Conservation (phyloP, 2,113 vertebrate genomes). For the Crocuta crocuta region DNA sequence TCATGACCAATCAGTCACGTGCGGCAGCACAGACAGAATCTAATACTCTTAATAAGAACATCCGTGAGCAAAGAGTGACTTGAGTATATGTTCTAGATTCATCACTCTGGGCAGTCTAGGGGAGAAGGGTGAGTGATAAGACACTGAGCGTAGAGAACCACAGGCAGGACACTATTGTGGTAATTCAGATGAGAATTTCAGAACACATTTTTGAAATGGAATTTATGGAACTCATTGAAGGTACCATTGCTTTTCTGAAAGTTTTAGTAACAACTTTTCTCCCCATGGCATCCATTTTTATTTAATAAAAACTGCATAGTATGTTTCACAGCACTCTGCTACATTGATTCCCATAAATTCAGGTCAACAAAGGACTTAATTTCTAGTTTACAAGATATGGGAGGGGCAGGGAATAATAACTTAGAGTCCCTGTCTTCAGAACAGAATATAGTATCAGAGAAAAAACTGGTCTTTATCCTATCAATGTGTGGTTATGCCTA, state of each 20-base stretch:
- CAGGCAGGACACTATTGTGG: neutral
- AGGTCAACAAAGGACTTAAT: conserved; percentile 4
- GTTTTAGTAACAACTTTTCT: neutral
- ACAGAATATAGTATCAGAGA: neutral
- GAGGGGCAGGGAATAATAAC: neutral
- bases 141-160: neutral
- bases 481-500: neutral
- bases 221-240: neutral
- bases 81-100: neutral
- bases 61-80: neutral
- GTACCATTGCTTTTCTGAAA: neutral
- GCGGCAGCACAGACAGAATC: neutral
- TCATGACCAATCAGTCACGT: neutral
- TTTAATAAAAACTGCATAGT: neutral
- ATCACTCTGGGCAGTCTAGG: neutral
- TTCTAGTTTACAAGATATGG: neutral
- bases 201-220: neutral
- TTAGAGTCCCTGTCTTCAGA: neutral
- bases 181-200: neutral
- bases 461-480: neutral
- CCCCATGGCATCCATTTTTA: neutral
- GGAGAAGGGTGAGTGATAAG: neutral
- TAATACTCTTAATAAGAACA: neutral
- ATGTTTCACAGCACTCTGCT: neutral
- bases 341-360: neutral